Percentiles rank a stretch among this genome's conserved stretches.
phyloP scores from a whole-genome alignment of 1,140 invertebrate species.

The Apolygus lucorum region DNA sequence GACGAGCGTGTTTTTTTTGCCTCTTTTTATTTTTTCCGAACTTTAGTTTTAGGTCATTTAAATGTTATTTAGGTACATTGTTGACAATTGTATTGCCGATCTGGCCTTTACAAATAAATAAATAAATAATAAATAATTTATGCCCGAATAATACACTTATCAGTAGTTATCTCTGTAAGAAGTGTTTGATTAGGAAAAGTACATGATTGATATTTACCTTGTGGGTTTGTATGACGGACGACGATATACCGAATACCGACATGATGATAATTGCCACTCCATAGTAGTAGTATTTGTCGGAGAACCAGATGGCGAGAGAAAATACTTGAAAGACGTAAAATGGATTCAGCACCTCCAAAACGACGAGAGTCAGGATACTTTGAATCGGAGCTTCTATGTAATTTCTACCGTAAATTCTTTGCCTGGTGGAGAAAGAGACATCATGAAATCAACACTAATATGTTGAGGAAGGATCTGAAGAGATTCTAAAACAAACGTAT shows the following conservation, averaged over 20 bases:
- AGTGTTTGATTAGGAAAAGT: too few relatives aligned
- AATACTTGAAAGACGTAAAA: slow-evolving; percentile 94
- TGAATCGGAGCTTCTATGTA: slow-evolving; percentile 70
- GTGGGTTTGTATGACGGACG: slow-evolving; percentile 73
- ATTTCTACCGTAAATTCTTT: slow-evolving; percentile 68
- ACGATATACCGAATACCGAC: slow-evolving; percentile 73
- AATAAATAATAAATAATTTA: slow-evolving; percentile 9
- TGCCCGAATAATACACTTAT: too few relatives aligned
- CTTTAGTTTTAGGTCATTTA: too few relatives aligned
- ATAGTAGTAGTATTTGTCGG: slow-evolving; percentile 77
- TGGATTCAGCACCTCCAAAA: slow-evolving; percentile 81
- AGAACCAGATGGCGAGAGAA: slow-evolving; percentile 69
- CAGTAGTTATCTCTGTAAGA: too few relatives aligned
- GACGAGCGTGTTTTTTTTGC: too few relatives aligned
- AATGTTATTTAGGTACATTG: too few relatives aligned
- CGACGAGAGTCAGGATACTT: slow-evolving; percentile 55
- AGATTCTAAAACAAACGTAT: background rate
- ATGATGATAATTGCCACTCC: slow-evolving; percentile 76
- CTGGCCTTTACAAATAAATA: too few relatives aligned
- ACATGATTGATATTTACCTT: slow-evolving; percentile 60
- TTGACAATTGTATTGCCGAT: too few relatives aligned
- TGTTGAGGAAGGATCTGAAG: background rate
- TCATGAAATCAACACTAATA: background rate
- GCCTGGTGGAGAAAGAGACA: slow-evolving; percentile 41
- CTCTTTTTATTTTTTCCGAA: too few relatives aligned